Evolutionary conservation across 1,140 invertebrate genomes (phyloP), one percentile per base, ranked within the genome.

Genomic region (Gonatopus flavifemur): DNA sequence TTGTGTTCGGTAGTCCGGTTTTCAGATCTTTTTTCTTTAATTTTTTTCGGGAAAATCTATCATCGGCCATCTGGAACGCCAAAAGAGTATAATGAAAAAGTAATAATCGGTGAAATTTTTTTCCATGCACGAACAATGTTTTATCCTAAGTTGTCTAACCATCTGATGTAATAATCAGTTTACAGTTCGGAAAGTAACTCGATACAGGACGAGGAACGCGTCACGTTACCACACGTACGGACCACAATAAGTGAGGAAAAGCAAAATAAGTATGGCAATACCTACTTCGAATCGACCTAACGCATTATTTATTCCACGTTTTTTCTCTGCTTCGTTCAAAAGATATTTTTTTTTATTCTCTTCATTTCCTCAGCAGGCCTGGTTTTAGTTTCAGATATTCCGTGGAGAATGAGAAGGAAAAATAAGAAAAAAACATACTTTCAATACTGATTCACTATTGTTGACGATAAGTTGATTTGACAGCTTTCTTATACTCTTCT

Each of bases 391-490:
- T n/a, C n/a, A n/a, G n/a, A n/a, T n/a, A n/a, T n/a, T n/a, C n/a
- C n/a, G n/a, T n/a, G n/a, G n/a, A n/a, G n/a, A n/a, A n/a, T n/a
- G n/a, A n/a, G n/a, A n/a, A n/a, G n/a, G 12, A 21, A 12, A 30
- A 3, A 33, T 19, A 30, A n/a, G 35, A 47, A 53, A 44, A 38
- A 33, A 38, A 36, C 18, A 24, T 19, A 49, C 38, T 30, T 41
- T 44, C 9, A 31, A 51, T 52, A 48, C 28, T 18, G 51, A 9
- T 28, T 15, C n/a, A 9, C 19, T 21, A n/a, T n/a, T n/a, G 31
- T 31, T 58, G 55, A 65, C 48, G 53, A 24, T 67, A 59, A 67
- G 60, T 60, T 50, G 57, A 52, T 55, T 51, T 64, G 66, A 67
- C 66, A 67, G 66, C 62, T 62, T 66, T 52, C 63, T 55, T 54